Evolutionary conservation across 1,140 invertebrate genomes (phyloP).

Genomic region (Drosophila pallidifrons): DNA sequence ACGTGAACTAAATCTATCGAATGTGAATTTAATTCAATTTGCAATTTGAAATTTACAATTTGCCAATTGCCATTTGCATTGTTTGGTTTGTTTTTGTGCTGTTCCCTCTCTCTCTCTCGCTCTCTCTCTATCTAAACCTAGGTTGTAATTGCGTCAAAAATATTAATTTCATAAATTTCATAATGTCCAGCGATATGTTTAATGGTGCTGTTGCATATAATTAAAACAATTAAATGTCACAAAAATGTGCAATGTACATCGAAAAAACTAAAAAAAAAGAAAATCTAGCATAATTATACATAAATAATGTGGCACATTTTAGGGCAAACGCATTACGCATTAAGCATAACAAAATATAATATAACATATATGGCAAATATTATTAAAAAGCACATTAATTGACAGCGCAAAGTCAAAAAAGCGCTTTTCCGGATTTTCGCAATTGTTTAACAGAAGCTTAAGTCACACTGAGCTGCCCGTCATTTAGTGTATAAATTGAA

Average conservation of each 20-base stretch:
- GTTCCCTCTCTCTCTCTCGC: not conserved
- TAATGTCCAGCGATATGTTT: constrained; percentile 67
- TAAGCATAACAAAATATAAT: constrained; percentile 61
- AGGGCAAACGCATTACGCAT: constrained; percentile 27
- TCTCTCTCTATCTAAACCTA: constrained; percentile 10
- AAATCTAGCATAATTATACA: constrained; percentile 38
- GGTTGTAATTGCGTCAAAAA: constrained; percentile 38
- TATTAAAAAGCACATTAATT: constrained; percentile 70
- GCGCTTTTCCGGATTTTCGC: not conserved
- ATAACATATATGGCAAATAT: constrained; percentile 64
- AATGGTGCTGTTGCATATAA: constrained; percentile 66
- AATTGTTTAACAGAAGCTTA: constrained; percentile 21
- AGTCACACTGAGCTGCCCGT: not conserved
- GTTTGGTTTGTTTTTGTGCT: not conserved
- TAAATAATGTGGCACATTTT: constrained; percentile 70
- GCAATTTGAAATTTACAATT: constrained; percentile 15
- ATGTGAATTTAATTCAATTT: constrained; percentile 46
- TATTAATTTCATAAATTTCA: constrained; percentile 74
- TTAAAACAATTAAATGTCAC: constrained; percentile 79
- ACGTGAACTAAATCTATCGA: not conserved
- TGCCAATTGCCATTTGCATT: not conserved
- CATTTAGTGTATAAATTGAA: not conserved
- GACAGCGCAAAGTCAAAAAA: constrained; percentile 49
- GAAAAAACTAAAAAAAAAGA: not conserved
- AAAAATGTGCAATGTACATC: constrained; percentile 46